A percentile compares a stretch with the other conserved stretches of the same genome.
These are phyloP conservation scores for Pangasius larnaudii DNA, from an alignment of 2,797 vertebrate genomes.

Conservation along the genomic window DNA sequence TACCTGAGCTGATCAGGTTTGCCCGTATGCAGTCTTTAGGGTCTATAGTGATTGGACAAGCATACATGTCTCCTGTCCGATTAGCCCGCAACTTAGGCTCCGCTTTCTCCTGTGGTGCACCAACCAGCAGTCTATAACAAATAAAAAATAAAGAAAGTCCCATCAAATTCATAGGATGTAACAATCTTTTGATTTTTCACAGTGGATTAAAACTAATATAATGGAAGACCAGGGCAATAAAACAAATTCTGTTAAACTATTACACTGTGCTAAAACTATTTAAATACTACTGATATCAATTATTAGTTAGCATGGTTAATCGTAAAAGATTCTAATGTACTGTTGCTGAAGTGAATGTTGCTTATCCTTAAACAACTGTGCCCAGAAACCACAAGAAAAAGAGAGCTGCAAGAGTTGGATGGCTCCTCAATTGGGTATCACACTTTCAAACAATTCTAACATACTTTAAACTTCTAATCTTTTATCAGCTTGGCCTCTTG, in stretches of 20 bases:
- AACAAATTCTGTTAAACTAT: background rate
- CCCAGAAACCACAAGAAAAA: background rate
- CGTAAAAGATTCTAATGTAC: background rate
- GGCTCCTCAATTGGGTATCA: background rate
- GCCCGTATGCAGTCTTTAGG: constrained; percentile 82
- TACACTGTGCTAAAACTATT: background rate
- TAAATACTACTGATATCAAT: background rate
- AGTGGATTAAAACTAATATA: background rate
- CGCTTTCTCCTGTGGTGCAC: constrained; percentile 83
- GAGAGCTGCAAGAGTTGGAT: background rate
- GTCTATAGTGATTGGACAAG: constrained; percentile 79
- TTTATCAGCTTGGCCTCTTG: background rate
- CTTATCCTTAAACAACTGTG: background rate
- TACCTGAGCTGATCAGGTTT: constrained; percentile 80
- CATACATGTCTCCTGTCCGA: constrained; percentile 84
- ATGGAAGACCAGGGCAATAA: background rate
- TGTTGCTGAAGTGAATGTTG: background rate
- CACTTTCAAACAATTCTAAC: background rate
- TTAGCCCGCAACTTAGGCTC: constrained; percentile 71
- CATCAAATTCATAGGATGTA: background rate
- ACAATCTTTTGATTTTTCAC: background rate
- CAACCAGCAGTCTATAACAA: constrained; percentile 81
- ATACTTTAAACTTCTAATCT: background rate
- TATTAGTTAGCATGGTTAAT: background rate
- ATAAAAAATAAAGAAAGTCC: background rate